Percentiles rank a stretch among this genome's conserved stretches.
Conservation (phyloP, 2,797 vertebrate species). For the Carapus acus region DNA sequence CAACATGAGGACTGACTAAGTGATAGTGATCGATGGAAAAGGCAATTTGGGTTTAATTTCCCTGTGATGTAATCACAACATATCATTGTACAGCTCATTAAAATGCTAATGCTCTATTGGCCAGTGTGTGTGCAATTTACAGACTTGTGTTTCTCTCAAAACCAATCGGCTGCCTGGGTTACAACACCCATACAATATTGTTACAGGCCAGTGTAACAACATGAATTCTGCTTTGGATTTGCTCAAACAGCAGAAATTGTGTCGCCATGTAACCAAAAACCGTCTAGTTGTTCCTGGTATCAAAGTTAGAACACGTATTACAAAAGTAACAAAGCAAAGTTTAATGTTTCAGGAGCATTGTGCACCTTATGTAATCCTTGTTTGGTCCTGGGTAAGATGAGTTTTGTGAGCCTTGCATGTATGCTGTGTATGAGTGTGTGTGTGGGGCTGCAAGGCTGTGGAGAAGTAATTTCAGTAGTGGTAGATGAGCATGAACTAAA, state of each 20-base stretch:
- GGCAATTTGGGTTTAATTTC: conserved; percentile 17
- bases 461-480: too few relatives aligned
- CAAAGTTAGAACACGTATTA: too few relatives aligned
- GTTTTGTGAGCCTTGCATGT: too few relatives aligned
- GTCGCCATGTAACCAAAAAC: too few relatives aligned
- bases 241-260: neutral
- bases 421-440: too few relatives aligned
- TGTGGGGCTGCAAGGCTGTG: too few relatives aligned
- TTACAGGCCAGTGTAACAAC: neutral
- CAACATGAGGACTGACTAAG: conserved; percentile 13
- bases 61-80: conserved; percentile 19
- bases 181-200: conserved; percentile 4
- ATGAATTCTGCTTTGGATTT: neutral
- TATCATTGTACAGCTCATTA: conserved; percentile 19
- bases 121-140: neutral
- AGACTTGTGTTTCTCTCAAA: conserved; percentile 4
- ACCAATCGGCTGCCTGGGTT: conserved; percentile 6
- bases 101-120: conserved; percentile 27
- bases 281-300: too few relatives aligned
- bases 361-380: too few relatives aligned
- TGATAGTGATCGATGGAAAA: conserved; percentile 22
- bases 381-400: too few relatives aligned
- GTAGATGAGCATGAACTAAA: too few relatives aligned
- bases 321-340: too few relatives aligned
- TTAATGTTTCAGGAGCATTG: too few relatives aligned